Conservation (phyloP, 2,113 vertebrate genomes). For the Hydropotes inermis region DNA sequence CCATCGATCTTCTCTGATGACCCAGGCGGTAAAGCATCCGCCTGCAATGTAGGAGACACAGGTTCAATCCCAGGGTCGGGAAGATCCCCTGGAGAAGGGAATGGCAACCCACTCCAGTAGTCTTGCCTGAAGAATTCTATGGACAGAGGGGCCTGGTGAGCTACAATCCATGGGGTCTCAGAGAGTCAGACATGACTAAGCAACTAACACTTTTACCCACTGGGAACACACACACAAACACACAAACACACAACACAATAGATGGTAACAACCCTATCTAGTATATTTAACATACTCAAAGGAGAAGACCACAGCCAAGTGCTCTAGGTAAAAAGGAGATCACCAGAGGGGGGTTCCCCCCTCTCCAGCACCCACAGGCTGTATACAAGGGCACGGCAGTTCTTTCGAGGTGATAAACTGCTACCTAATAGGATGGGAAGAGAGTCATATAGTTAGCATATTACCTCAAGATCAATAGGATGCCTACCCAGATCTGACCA, state of each 20-base stretch:
- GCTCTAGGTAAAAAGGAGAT: neutral
- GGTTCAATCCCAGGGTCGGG: rapidly evolving
- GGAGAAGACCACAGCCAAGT: neutral
- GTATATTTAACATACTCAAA: neutral
- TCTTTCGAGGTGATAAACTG: neutral
- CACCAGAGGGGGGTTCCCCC: rapidly evolving
- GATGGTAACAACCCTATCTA: neutral
- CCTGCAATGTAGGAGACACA: neutral
- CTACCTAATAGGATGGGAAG: neutral
- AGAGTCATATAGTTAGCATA: neutral
- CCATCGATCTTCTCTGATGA: neutral
- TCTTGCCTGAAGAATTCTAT: neutral
- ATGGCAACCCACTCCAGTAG: neutral
- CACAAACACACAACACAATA: neutral
- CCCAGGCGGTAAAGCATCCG: neutral
- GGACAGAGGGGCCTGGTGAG: neutral
- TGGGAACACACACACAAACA: no score
- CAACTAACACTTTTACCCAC: neutral
- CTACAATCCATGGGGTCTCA: neutral
- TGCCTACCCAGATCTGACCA: neutral
- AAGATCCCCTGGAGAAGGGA: neutral
- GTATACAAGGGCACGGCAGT: rapidly evolving
- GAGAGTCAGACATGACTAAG: neutral
- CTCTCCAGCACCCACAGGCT: no score
- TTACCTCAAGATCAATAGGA: neutral